Percentiles rank a stretch among this genome's conserved stretches.
Conservation (phyloP, 2,113 vertebrate genomes). For the Seriola aureovittata region DNA sequence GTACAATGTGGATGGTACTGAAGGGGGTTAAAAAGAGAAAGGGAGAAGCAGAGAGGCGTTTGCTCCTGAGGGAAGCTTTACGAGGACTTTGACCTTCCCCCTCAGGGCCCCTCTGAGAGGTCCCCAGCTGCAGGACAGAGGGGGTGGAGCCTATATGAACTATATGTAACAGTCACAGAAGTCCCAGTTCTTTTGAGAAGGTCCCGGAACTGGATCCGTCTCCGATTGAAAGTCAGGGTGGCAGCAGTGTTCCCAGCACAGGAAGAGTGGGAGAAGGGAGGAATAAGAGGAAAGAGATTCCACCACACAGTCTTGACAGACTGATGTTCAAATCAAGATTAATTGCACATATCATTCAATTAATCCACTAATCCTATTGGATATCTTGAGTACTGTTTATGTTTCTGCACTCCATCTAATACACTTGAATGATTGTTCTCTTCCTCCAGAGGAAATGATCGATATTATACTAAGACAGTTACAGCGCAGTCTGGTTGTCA, state of each 20-base stretch:
- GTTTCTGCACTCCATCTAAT: conserved; percentile 11
- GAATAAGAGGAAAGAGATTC: conserved; percentile 19
- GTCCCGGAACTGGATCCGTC: conserved; percentile 38
- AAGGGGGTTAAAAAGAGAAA: conserved; percentile 58
- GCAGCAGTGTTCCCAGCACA: conserved; percentile 12
- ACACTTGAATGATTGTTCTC: conserved; percentile 12
- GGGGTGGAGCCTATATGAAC: conserved; percentile 52
- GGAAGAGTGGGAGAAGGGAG: neutral
- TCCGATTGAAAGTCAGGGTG: conserved; percentile 12
- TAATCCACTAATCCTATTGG: conserved; percentile 29
- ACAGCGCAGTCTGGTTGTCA: neutral
- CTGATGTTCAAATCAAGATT: conserved; percentile 28
- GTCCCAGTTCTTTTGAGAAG: conserved; percentile 62
- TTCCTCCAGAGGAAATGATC: neutral
- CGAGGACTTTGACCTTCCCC: conserved; percentile 72
- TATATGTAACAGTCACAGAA: conserved; percentile 74
- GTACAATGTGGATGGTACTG: conserved; percentile 57
- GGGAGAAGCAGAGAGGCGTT: conserved; percentile 52
- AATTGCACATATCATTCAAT: conserved; percentile 24
- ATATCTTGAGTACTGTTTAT: conserved; percentile 15
- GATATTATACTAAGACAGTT: conserved; percentile 10
- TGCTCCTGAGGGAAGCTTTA: conserved; percentile 67
- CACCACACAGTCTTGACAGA: conserved; percentile 13
- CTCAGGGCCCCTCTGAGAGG: conserved; percentile 74
- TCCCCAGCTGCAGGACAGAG: conserved; percentile 71